A percentile compares a stretch with the other conserved stretches of the same genome.
These are phyloP conservation scores for Aphelenchoides besseyi DNA, from an alignment of 1,140 invertebrate genomes.

Conservation along the genomic window DNA sequence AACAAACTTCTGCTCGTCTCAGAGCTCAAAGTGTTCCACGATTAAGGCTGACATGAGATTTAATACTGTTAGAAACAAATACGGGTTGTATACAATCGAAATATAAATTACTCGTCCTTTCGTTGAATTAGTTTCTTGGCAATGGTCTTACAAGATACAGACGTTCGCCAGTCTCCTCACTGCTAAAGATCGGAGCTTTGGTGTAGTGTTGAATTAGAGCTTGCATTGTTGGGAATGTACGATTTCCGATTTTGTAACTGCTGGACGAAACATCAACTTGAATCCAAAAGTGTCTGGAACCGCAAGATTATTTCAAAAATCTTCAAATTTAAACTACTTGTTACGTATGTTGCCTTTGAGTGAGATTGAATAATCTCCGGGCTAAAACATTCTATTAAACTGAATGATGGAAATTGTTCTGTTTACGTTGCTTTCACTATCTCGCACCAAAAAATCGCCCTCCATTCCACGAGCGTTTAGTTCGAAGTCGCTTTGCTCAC, in stretches of 20 bases:
- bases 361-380: conserved; percentile 96
- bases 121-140: conserved; percentile 32
- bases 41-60: background rate
- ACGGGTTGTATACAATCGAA: conserved; percentile 1
- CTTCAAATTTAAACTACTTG: no score
- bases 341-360: conserved; percentile 93
- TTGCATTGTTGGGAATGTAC: conserved; percentile 90
- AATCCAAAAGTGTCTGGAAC: conserved; percentile 98
- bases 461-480: conserved; percentile 88
- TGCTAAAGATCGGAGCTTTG: conserved; percentile 88
- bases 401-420: conserved; percentile 65
- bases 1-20: background rate
- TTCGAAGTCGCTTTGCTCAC: conserved; percentile 87
- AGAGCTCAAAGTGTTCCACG: background rate
- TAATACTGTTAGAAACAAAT: no score
- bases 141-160: conserved; percentile 53
- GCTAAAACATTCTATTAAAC: conserved; percentile 68
- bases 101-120: background rate
- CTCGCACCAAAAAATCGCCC: conserved; percentile 95
- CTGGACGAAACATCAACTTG: conserved; percentile 88
- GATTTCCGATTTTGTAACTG: conserved; percentile 82
- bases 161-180: conserved; percentile 43
- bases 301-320: no score
- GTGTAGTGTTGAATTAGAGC: conserved; percentile 97
- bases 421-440: conserved; percentile 96